Evolutionary conservation across 2,113 vertebrate species (phyloP), one percentile per base, ranked within the genome.

Genomic region (Calyptomena viridis): DNA sequence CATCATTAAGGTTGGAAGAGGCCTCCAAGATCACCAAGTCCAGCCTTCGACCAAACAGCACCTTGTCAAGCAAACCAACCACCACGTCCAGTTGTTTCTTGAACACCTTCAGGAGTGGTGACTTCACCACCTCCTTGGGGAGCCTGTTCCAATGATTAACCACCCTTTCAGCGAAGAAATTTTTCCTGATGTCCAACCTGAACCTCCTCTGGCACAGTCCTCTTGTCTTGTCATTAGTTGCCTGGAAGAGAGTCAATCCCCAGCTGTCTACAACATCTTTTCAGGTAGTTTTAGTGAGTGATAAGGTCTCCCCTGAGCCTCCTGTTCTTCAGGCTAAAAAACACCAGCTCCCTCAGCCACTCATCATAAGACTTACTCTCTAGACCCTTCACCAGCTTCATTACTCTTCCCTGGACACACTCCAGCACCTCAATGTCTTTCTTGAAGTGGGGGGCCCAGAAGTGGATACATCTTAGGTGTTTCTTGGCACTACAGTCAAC

Each of bases 1-100:
- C 55, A 84, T 49, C 21, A 63, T 16, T 23, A 49, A 42, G 22
- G 21, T 49, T 63, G 18, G 42, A 71, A 71, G 77, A 71, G 14
- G 42, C 27, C 10, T 63, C 22, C 7, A 20, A 60, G 28, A 46
- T 3, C 5, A 12, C 24, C 0, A 0, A 47, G 47, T 23, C n/a
- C 7, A 21, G 8, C 10, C 46, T 68, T 14, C 46, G 28, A 53
- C n/a, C 0, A 0, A 84, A 37, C 19, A 56, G 17, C 17, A 47
- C 14, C 8, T 62, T 23, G 39, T 69, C 30, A 55, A 18, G 25
- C 68, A 62, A 47, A 37, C 30, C 28, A 49, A 35, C 12, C 49
- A 22, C 22, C 63, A 49, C 33, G 37, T 59, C 12, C 27, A 39
- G 23, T 24, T 50, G 14, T 58, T 66, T 33, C 33, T 39, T 20